Evolutionary conservation across 2,888 invertebrate genomes (phyloP), one percentile per base, ranked within the genome.

Genomic region (Galerucella pusilla): DNA sequence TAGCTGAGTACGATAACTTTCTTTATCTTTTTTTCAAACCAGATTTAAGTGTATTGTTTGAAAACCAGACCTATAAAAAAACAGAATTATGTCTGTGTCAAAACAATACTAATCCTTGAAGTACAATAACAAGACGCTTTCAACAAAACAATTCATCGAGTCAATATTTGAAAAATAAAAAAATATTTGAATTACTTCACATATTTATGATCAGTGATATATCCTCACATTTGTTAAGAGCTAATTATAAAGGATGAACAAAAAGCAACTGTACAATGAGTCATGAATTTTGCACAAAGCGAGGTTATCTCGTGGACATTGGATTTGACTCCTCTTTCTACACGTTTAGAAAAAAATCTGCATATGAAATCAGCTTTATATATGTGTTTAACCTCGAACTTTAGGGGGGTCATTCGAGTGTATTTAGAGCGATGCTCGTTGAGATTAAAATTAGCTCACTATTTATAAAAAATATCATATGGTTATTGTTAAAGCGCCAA

Each of bases 171-270:
- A 54, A 54, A 54, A 54, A 54, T 54, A 14, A n/a, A 54, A 57
- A 20, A 20, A 57, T 57, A 20, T 57, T 57, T 57, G 57, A 3
- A 57, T 57, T 57, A 16, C 57, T 57, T 16, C 57, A 57, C 20
- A 57, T 16, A 57, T 57, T 57, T 57, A 20, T 57, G 57, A 57
- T 1, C 10, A 57, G 20, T 10, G 9, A 16, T 57, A 20, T 57
- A 7, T 57, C 20, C 16, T 2, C 20, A 20, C 28, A 28, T 57
- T 16, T 57, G 57, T 57, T 57, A 57, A 57, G 9, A 57, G 3
- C 57, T 57, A 54, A 54, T 54, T 54, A 57, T 57, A 57, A 57
- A 57, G 12, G 20, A 57, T 57, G 57, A 57, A 57, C 57, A 57
- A 57, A 57, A 57, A 57, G 20, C 7, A 20, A 57, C 54, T 1